Evolutionary conservation across 1,140 invertebrate genomes (phyloP), one percentile per base, ranked within the genome.

Genomic region (Drosophila littoralis): DNA sequence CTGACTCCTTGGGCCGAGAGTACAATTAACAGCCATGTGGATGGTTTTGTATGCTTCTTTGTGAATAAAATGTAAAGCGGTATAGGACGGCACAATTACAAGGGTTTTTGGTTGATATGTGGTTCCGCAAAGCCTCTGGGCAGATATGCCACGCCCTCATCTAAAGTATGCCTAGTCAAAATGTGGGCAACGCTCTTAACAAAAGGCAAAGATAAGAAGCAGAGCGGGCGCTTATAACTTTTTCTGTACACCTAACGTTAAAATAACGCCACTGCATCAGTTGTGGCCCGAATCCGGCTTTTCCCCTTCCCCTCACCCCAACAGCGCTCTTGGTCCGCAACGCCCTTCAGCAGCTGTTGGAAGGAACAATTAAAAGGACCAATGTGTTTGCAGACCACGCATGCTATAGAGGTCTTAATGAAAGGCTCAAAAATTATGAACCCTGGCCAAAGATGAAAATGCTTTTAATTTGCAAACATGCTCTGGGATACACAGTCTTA

Each of bases 341-440:
- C 42, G 50, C 43, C 58, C 65, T 59, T 67, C 46, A 51, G 48
- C 76, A 77, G 59, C 79, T 79, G 68, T 66, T 83, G 63, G 46
- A 32, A 66, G 57, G 69, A 75, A 88, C 76, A 88, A 86, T 86
- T 86, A 82, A 51, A 82, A 73, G 68, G 51, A 74, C 50, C 68
- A 52, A 55, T 71, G 55, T 66, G 51, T 50, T 60, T 63, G 54
- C 36, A 46, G 32, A 63, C 59, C 48, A 42, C 35, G 42, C 75
- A 12, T 61, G 40, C 60, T 60, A 42, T 54, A 33, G 48, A 54
- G 48, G 51, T 64, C 55, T 75, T 77, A 83, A 89, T 80, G 61
- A 89, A 75, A 89, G 73, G 76, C 69, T 63, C 76, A 89, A 74
- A 82, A 89, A 80, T 83, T 77, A 89, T 86, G 69, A 86, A 83